These are phyloP conservation scores for Cirrhinus molitorella DNA, from an alignment of 2,797 vertebrate genomes.

Conservation along the genomic window DNA sequence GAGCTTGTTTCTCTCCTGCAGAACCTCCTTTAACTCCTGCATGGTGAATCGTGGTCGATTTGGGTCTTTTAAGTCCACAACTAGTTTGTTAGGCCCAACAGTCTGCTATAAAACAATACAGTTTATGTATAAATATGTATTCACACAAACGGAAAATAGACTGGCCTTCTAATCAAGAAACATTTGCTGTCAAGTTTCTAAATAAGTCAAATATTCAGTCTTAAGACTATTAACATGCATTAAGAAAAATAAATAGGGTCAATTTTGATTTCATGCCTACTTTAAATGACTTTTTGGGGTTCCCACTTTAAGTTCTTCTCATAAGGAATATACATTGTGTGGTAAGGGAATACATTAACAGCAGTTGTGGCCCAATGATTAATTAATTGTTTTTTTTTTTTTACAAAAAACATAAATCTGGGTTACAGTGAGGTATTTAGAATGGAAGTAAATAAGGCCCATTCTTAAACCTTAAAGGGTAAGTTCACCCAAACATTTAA, in stretches of 20 bases:
- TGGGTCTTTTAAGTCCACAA: conserved; percentile 91
- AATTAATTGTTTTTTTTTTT: too few relatives aligned
- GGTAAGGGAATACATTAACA: too few relatives aligned
- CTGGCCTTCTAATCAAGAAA: neutral
- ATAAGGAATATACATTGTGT: neutral
- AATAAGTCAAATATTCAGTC: neutral
- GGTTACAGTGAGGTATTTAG: neutral
- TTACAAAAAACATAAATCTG: neutral
- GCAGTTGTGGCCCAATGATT: neutral
- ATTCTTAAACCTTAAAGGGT: neutral
- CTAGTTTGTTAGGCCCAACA: conserved; percentile 86
- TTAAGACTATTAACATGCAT: neutral
- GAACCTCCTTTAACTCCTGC: conserved; percentile 93
- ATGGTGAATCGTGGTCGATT: conserved; percentile 96
- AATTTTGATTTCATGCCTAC: neutral
- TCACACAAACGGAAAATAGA: neutral
- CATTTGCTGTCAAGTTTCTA: neutral
- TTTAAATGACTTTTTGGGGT: neutral
- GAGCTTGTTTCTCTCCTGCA: conserved; percentile 96
- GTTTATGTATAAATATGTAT: neutral
- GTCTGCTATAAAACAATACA: conserved; percentile 72
- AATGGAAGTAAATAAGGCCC: neutral
- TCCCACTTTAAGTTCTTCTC: neutral
- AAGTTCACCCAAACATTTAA: too few relatives aligned
- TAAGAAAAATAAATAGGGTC: neutral